Evolutionary conservation across 2,113 vertebrate genomes (phyloP), one percentile per base, ranked within the genome.

Genomic region (Polyodon spathula): DNA sequence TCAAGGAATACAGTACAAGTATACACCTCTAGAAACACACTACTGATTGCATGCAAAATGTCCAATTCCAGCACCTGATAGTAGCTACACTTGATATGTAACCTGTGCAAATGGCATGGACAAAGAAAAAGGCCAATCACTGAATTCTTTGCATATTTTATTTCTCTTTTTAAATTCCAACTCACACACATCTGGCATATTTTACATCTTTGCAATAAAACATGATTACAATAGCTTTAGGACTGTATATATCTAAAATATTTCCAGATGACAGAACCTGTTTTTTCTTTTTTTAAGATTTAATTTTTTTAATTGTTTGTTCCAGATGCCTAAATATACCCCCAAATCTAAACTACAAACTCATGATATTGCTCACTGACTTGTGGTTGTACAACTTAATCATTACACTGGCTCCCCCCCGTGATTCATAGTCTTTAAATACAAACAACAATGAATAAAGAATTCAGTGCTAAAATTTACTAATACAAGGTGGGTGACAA

Each of bases 171-270:
- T 88, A 71, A 85, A 82, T 92, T 90, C 87, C 88, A 93, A 93
- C 89, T 93, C 92, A 95, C 92, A 93, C 89, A 92, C 86, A 87
- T 88, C 85, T 91, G 89, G 94, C 90, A 88, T 97, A 94, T 93
- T 94, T 97, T 95, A 97, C 92, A 97, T 94, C 87, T 95, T 93
- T 95, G 93, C 90, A 94, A 93, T 92, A 94, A 97, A 97, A 97
- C 91, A 93, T 92, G 92, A 90, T 93, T 95, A 95, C 90, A 93
- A 94, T 92, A 95, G 91, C 92, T 92, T 89, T 90, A 93, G 90
- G 91, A 90, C 94, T 97, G 92, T 89, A 92, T 93, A 93, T 92
- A 93, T 93, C 90, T 91, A 94, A 97, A 97, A 98, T 97, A 94
- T 92, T 89, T 90, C 87, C 82, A 81, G 82, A 88, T 89, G 86